Base-by-base conservation (phyloP, 2,113 vertebrate species). In the Gracilinanus agilis region DNA sequence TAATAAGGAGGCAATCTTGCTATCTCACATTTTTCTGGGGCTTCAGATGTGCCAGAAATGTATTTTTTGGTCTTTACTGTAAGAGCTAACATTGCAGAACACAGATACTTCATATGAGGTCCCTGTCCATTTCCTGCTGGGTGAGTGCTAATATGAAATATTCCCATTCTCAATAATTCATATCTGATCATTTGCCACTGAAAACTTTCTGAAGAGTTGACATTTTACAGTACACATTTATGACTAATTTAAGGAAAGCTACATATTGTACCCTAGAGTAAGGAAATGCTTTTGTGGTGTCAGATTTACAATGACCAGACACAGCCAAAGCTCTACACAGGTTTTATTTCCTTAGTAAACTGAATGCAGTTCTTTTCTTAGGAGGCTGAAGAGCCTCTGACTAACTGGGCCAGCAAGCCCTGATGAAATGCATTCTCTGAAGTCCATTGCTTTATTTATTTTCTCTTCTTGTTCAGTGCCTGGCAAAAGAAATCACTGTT, bases 161-260 rank as follows among this genome's bases (percentile, higher is more conserved):
- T 90, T 90, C 89, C 24, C 25, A 16, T 90, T 90, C 89, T 53
- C 44, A 90, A 90, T 90, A 25, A 90, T 90, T 90, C 89, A 49
- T 53, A 90, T 90, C 44, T 13, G 27, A 90, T 90, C 89, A 29
- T 90, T 90, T 90, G 24, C 89, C 27, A 29, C 89, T 90, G 44
- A 53, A 90, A 90, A 90, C 89, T 90, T 90, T 90, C 89, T 90
- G 44, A 90, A 90, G 89, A 90, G 89, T 53, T 90, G 89, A 44
- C 89, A 27, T 44, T 90, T 90, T 53, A 90, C 89, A 49, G 24
- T 53, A 90, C 44, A 90, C 44, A 53, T 90, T 90, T 53, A 53
- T 19, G 27, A 29, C 89, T 90, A 49, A 53, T 90, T 53, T 90
- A 90, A 53, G 12, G 44, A 90, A 53, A 90, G 44, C 40, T 44